Percentiles rank a stretch among this genome's conserved stretches.
Evolutionary conservation across 2,888 invertebrate genomes (phyloP).

Genomic region (Eumacrocentrus americanus): DNA sequence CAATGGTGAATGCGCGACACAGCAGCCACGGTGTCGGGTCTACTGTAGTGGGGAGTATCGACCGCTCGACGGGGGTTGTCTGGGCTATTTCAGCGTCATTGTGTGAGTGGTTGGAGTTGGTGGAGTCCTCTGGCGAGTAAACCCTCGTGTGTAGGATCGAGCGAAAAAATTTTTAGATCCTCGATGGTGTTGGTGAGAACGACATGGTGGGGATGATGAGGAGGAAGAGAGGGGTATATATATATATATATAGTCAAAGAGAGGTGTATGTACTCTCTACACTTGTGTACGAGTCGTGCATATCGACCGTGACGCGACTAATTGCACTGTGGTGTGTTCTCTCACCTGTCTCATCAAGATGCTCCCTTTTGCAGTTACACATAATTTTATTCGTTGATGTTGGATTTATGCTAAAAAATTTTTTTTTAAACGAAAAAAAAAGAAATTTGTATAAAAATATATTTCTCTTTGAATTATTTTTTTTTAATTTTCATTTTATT

Average conservation of each 20-base stretch:
- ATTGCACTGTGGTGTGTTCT: slow-evolving; percentile 1
- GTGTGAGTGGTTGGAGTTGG: slow-evolving; percentile 10
- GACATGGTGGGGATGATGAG: slow-evolving; percentile 25
- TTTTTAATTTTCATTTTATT: no score
- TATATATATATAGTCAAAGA: not conserved
- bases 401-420: no score
- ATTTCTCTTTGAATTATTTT: no score
- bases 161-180: slow-evolving; percentile 30
- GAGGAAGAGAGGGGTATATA: slow-evolving; percentile 11
- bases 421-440: no score
- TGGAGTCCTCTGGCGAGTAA: slow-evolving; percentile 34
- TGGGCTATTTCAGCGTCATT: no score
- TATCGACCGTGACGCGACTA: slow-evolving; percentile 13
- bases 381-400: not conserved
- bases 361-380: not conserved
- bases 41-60: slow-evolving; percentile 23
- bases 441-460: no score
- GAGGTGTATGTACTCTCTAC: not conserved
- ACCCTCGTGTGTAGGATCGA: slow-evolving; percentile 27
- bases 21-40: no score
- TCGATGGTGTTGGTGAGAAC: not conserved
- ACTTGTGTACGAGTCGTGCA: not conserved
- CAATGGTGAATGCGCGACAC: slow-evolving; percentile 33
- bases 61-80: slow-evolving; percentile 20
- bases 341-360: slow-evolving; percentile 1